A percentile compares a stretch with the other conserved stretches of the same genome.
Conservation (phyloP, 1,140 invertebrate genomes). For the Pseudoatta argentina region DNA sequence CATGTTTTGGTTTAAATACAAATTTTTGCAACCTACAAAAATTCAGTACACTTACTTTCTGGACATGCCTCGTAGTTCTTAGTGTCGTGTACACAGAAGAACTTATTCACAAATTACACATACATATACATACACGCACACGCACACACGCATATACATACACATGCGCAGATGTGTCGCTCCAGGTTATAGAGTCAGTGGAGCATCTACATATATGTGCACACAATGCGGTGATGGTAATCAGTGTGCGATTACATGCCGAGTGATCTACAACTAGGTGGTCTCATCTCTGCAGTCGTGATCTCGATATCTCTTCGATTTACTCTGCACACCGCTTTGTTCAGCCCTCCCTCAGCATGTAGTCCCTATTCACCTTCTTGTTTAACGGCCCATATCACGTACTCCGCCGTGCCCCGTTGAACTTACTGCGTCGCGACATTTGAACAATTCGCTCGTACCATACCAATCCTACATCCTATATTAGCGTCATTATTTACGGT, state of each 20-base stretch:
- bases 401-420: constrained; percentile 2
- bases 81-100: neutral
- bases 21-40: too few species aligned
- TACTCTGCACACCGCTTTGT: neutral
- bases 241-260: constrained; percentile 27
- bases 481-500: neutral
- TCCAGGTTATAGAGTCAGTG: constrained; percentile 80
- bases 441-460: constrained; percentile 16
- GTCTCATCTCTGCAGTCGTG: constrained; percentile 11
- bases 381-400: constrained; percentile 35
- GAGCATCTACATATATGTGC: constrained; percentile 69
- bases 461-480: neutral
- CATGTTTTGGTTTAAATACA: too few species aligned
- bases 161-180: constrained; percentile 12
- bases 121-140: too few species aligned
- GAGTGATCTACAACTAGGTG: constrained; percentile 51
- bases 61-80: too few species aligned
- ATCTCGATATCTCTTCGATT: constrained; percentile 57
- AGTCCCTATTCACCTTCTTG: constrained; percentile 32
- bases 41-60: too few species aligned
- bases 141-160: too few species aligned
- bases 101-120: neutral
- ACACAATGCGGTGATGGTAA: constrained; percentile 34
- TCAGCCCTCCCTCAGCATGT: constrained; percentile 29
- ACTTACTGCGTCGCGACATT: constrained; percentile 12